These are phyloP conservation scores for Spinus olivaceus DNA, from an alignment of 2,797 vertebrate genomes.

Conservation along the genomic window DNA sequence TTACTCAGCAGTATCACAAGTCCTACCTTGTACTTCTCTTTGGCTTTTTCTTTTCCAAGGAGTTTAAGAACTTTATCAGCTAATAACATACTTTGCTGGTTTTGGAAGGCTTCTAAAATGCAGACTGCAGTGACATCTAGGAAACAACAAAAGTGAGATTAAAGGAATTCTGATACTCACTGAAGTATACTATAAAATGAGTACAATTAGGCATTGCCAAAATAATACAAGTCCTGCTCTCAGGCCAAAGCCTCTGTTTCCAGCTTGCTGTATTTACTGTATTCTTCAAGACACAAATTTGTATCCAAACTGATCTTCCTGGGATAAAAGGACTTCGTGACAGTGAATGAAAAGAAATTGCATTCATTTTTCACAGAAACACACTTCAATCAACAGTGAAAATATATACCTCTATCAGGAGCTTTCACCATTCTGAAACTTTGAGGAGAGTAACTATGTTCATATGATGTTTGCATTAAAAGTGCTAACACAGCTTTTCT, in stretches of 20 bases:
- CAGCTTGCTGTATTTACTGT: background rate
- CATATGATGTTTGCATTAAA: accelerated
- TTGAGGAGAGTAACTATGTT: background rate
- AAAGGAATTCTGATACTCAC: background rate
- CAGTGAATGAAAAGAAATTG: background rate
- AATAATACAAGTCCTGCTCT: accelerated
- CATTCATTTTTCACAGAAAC: background rate
- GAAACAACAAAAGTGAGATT: conserved; percentile 32
- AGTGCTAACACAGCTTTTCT: background rate
- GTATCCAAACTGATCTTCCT: background rate
- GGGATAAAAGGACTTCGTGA: background rate
- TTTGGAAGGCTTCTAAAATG: conserved; percentile 98
- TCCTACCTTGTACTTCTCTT: conserved; percentile 97
- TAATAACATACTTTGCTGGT: conserved; percentile 97
- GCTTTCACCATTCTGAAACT: background rate
- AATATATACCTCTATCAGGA: background rate
- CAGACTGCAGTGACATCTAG: conserved; percentile 97
- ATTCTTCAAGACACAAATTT: background rate
- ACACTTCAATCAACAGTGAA: background rate
- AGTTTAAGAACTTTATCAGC: conserved; percentile 98
- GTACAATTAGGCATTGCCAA: background rate
- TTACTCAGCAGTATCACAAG: background rate
- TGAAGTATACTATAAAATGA: background rate
- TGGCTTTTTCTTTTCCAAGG: conserved; percentile 98
- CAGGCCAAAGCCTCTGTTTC: background rate